Conservation (phyloP, 2,888 invertebrate species). For the Alcis repandata region DNA sequence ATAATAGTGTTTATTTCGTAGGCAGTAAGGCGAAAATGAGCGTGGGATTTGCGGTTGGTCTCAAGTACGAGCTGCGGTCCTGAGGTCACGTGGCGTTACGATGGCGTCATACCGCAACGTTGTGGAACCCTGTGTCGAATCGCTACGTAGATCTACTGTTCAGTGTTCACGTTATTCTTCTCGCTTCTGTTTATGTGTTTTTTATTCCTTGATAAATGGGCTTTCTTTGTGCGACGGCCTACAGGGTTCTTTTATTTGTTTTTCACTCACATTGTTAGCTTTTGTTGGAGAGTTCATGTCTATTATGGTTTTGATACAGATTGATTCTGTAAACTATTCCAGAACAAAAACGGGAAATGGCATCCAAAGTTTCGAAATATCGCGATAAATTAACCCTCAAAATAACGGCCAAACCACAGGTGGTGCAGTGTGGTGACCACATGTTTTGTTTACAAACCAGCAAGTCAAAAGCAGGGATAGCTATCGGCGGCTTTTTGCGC, state of each 20-base stretch:
- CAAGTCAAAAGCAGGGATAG: conserved; percentile 37
- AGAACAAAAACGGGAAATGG: neutral
- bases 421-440: conserved; percentile 40
- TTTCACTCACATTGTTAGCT: conserved; percentile 20
- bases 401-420: conserved; percentile 27
- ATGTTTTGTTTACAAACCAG: conserved; percentile 47
- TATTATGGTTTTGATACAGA: conserved; percentile 8
- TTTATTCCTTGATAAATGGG: conserved; percentile 31
- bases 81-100: conserved; percentile 71
- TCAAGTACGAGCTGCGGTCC: conserved; percentile 54
- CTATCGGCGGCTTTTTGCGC: conserved; percentile 36
- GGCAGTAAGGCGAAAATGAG: conserved; percentile 32
- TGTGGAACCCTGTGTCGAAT: conserved; percentile 36
- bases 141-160: conserved; percentile 39
- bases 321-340: conserved; percentile 26
- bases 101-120: conserved; percentile 73
- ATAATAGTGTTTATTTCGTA: conserved; percentile 40
- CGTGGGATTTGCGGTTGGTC: conserved; percentile 34
- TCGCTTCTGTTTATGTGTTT: conserved; percentile 39
- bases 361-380: neutral
- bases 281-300: conserved; percentile 16
- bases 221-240: conserved; percentile 21
- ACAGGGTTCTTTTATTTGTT: conserved; percentile 22
- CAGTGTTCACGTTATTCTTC: conserved; percentile 38
- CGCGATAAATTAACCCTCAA: conserved; percentile 8